Base-by-base conservation (phyloP, 1,140 invertebrate genomes). In the Bilobella aurantiaca region DNA sequence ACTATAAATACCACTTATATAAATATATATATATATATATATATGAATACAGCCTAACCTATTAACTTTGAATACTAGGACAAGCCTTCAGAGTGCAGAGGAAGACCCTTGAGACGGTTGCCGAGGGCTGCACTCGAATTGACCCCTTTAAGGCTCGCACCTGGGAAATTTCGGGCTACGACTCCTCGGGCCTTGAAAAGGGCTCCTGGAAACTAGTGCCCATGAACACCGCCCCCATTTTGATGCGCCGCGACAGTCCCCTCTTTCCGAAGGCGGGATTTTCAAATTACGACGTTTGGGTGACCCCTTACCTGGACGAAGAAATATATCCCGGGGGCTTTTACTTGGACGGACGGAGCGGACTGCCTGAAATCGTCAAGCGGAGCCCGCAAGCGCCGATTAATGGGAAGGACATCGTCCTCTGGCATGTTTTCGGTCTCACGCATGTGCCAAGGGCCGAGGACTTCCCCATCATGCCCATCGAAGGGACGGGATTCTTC, bases 361-460 rank as follows among this genome's bases (percentile, higher is more conserved):
- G 66, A 27, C 58, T 68, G 21, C 62, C 67, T 0, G 57, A 56
- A 23, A 64, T 58, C 42, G 27, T 53, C 0, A 23, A 42, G 5
- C 16, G 60, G 14, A 58, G 62, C 46, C 49, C 49, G 5, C 8
- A 53, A 16, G 67, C 21, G 1, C 53, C 31, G 28, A 62, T 68
- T 8, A 25, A 29, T 0, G 34, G 64, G 29, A 57, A 60, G 1
- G 67, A 68, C 58, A 8, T 68, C 2, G 63, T 68, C 1, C 2
- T 68, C 5, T 68, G 67, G 67, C 63, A 68, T 47, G 53, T 61
- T 27, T 64, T 64, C 21, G 63, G 67, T 21, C 1, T 68, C 0
- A 56, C 67, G 28, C 67, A 68, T 31, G 28, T 64, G 3, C 42
- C 59, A 2, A 32, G 67, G 18, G 58, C 49, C 2, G 67, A 68